Percentiles rank a stretch among this genome's conserved stretches.
Conservation (phyloP, 1,140 invertebrate genomes). For the Maconellicoccus hirsutus region DNA sequence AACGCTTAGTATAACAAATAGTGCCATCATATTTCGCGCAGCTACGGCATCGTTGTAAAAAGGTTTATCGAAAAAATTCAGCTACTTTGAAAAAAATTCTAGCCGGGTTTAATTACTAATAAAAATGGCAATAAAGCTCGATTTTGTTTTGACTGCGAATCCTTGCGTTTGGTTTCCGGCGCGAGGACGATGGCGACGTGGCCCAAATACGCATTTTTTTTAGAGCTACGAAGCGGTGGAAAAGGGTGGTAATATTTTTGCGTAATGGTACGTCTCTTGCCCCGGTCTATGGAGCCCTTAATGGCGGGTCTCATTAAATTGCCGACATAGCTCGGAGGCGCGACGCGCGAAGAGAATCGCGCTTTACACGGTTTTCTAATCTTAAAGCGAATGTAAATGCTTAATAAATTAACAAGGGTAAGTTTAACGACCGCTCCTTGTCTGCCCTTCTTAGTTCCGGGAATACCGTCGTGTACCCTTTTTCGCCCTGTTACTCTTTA, state of each 20-base stretch:
- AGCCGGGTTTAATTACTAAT: too few species aligned
- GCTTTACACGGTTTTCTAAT: constrained; percentile 19
- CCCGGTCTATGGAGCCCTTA: background rate
- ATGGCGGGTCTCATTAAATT: constrained; percentile 19
- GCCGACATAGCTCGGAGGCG: background rate
- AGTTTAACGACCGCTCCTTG: constrained; percentile 17
- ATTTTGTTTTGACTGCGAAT: too few species aligned
- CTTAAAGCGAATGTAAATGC: constrained; percentile 21
- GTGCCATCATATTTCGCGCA: too few species aligned
- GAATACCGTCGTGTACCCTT: constrained; percentile 9
- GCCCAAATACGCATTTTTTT: background rate
- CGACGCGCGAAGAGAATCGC: background rate
- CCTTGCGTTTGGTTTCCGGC: too few species aligned
- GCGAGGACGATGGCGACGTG: too few species aligned
- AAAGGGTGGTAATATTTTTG: constrained; percentile 15
- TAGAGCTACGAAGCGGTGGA: background rate
- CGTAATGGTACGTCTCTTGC: background rate
- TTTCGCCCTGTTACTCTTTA: constrained; percentile 15
- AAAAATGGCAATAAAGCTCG: too few species aligned
- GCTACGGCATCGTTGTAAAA: too few species aligned
- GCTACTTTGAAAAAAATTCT: too few species aligned
- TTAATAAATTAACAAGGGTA: constrained; percentile 22
- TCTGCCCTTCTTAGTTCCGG: background rate
- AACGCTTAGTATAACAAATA: too few species aligned
- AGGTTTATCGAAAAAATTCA: too few species aligned